Conservation (phyloP, 2,113 vertebrate genomes). For the Rhinoderma darwinii region DNA sequence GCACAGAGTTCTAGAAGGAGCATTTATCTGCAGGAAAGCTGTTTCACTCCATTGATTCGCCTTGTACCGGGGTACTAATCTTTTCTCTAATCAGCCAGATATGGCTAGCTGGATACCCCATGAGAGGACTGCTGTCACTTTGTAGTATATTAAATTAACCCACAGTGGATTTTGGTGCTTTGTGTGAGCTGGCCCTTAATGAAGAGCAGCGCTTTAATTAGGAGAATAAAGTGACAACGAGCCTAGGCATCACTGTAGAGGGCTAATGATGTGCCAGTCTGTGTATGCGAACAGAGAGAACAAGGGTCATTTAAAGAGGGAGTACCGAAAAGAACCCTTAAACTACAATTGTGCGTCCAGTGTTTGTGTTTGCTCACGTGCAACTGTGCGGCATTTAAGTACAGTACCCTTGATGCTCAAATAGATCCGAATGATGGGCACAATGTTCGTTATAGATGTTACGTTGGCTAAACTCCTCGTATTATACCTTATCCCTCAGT, state of each 20-base stretch:
- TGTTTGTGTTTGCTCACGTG: too few species aligned
- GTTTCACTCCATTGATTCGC: constrained; percentile 50
- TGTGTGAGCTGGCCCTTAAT: constrained; percentile 32
- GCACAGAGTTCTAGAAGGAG: constrained; percentile 27
- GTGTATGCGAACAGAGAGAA: background rate
- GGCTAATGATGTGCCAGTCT: constrained; percentile 46
- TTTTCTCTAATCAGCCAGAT: constrained; percentile 50
- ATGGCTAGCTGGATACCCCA: constrained; percentile 42
- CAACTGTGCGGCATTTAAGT: background rate
- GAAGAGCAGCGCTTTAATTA: constrained; percentile 53
- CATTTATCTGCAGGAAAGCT: constrained; percentile 46
- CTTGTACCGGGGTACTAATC: constrained; percentile 49
- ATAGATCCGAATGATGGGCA: background rate
- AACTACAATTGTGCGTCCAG: background rate
- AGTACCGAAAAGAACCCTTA: background rate
- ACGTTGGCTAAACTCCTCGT: too few species aligned
- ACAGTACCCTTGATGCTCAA: background rate
- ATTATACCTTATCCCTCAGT: too few species aligned
- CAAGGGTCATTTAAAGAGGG: background rate
- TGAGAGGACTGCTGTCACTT: constrained; percentile 52
- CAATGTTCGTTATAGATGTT: background rate
- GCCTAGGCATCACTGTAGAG: background rate
- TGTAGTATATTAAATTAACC: constrained; percentile 56
- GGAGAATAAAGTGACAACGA: constrained; percentile 46
- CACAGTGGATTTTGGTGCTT: constrained; percentile 46